Base-by-base conservation (phyloP, 2,888 invertebrate genomes). In the Heliconius ismenius region DNA sequence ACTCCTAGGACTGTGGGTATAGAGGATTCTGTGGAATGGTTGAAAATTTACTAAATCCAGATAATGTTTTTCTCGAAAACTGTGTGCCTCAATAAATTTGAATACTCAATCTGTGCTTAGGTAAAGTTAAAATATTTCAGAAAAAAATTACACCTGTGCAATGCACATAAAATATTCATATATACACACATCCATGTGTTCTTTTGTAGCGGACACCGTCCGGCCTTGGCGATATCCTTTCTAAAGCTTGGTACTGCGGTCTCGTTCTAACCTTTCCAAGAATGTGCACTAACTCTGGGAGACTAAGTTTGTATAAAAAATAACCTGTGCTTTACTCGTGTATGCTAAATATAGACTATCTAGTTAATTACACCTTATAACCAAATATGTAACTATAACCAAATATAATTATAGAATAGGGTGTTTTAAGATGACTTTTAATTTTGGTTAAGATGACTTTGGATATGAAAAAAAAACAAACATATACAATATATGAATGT, bases 201-300 rank as follows among this genome's bases (percentile, higher is more conserved):
- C 81, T 75, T 58, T 77, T 79, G 76, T 67, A 62, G 67, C 81
- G 80, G 81, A 79, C 81, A 82, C 74, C 78, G 78, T 49, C 67
- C 76, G 78, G 76, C 86, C 86, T 85, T 84, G 83, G 72, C 73
- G 54, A 43, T 79, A 82, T 84, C 85, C 85, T 84, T 85, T 85
- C 85, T 85, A 85, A 85, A 83, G 72, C 83, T 82, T 58, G 58
- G 58, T 70, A 70, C 70, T 49, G 43, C 76, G 60, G 69, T 80
- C 58, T 79, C 60, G 58, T 76, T 79, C 76, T 80, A 80, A 78
- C 79, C 76, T 79, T 79, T 79, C 54, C 36, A 78, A 78, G 76
- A 78, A 78, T 75, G 68, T 76, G 62, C 74, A 73, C 72, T 74
- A 60, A 76, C 43, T 67, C 62, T 73, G 39, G 70, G 64, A 70